A percentile compares a stretch with the other conserved stretches of the same genome.
Conservation (phyloP, 2,888 invertebrate genomes). For the Dyspetes luteomarginatus region DNA sequence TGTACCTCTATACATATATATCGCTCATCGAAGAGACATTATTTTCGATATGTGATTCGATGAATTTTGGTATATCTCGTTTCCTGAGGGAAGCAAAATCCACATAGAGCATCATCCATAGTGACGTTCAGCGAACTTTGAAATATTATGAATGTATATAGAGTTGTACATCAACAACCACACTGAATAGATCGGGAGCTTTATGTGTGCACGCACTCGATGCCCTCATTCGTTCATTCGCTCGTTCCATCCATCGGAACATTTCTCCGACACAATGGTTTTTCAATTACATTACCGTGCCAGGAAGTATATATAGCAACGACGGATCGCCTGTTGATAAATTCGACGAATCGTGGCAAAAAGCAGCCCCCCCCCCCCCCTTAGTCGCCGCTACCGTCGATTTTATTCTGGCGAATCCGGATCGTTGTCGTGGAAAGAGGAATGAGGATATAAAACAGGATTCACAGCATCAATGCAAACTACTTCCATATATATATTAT, state of each 20-base stretch:
- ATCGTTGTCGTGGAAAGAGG: not conserved
- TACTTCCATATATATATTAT: slow-evolving; percentile 42
- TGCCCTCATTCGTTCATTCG: slow-evolving; percentile 36
- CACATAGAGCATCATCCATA: slow-evolving; percentile 15
- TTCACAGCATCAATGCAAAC: slow-evolving; percentile 39
- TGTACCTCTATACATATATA: slow-evolving; percentile 23
- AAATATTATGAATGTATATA: slow-evolving; percentile 22
- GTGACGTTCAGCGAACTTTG: slow-evolving; percentile 6
- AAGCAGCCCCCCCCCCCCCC: slow-evolving; percentile 2
- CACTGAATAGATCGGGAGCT: slow-evolving; percentile 38
- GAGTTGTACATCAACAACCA: slow-evolving; percentile 26
- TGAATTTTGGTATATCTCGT: slow-evolving; percentile 59
- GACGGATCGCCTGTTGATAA: slow-evolving; percentile 72
- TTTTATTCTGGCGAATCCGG: slow-evolving; percentile 5
- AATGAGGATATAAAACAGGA: slow-evolving; percentile 31
- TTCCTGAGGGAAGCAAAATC: slow-evolving; percentile 40
- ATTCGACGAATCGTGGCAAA: slow-evolving; percentile 68
- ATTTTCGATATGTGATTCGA: slow-evolving; percentile 54
- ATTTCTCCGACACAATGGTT: slow-evolving; percentile 73
- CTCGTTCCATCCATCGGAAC: slow-evolving; percentile 63
- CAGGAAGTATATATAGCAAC: slow-evolving; percentile 68
- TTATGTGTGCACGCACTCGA: slow-evolving; percentile 18
- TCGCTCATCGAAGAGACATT: slow-evolving; percentile 24
- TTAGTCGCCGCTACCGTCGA: not conserved
- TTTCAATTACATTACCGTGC: slow-evolving; percentile 77